Evolutionary conservation across 2,888 invertebrate genomes (phyloP), one percentile per base, ranked within the genome.

Genomic region (Spodoptera picta): DNA sequence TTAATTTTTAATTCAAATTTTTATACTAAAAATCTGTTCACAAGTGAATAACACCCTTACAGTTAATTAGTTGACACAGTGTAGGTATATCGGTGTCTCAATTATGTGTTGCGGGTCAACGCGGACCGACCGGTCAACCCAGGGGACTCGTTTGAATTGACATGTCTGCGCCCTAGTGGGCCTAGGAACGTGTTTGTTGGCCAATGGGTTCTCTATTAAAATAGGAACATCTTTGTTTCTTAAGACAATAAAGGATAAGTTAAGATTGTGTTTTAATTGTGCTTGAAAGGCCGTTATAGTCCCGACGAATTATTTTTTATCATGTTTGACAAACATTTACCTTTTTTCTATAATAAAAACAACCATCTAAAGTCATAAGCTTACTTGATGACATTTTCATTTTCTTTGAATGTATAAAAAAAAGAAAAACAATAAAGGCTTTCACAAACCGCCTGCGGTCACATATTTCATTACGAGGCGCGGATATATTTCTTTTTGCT

Each of bases 381-480:
- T 73, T 57, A 66, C 44, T 44, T 57, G 60, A 65, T 50, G 55
- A 49, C 61, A 63, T 63, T 77, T 75, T 73, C 60, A 72, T 77
- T 71, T 69, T 66, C 54, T 63, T 57, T 52, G 72, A 70, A 79
- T 68, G 69, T 66, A 71, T 79, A 69, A 58, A 58, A 56, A 51
- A 61, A 66, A 79, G 65, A 81, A 75, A 73, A 68, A 79, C 73
- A 78, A 75, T 72, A 77, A 82, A 75, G 76, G 67, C 72, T 78
- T 78, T 65, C 73, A 75, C 69, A 71, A 79, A 77, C 72, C 84
- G 85, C 85, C 84, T 83, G 84, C 82, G 84, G 85, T 77, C 80
- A 83, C 80, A 84, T 86, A 84, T 85, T 85, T 85, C 82, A 85
- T 85, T 84, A 81, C 79, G 71, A 59, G 73, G 66, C 75, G 73